Evolutionary conservation across 2,113 vertebrate species (phyloP).

Genomic region (Podilymbus podiceps): DNA sequence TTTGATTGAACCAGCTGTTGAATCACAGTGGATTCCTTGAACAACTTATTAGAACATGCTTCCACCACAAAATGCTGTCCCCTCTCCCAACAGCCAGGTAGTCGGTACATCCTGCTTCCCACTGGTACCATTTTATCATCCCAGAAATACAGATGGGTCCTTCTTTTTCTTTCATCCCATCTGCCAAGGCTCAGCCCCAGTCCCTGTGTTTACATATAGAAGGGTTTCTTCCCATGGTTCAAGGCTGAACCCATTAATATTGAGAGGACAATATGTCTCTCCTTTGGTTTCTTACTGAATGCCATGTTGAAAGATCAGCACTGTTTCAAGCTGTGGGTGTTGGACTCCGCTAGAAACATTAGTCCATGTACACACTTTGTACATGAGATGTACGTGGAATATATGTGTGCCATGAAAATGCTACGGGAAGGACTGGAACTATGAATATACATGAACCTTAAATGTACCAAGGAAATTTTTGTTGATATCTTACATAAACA

Average conservation of each 20-base stretch:
- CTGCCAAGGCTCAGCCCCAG: not conserved
- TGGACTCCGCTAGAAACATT: not conserved
- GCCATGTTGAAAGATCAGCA: not conserved
- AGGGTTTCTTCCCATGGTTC: not conserved
- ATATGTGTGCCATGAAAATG: not conserved
- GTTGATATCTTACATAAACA: not conserved
- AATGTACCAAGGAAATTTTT: not conserved
- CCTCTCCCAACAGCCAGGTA: not conserved
- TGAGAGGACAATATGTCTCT: not conserved
- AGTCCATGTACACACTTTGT: not conserved
- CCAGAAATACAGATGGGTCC: not conserved
- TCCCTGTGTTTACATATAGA: not conserved
- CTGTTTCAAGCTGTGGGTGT: not conserved
- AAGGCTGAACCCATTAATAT: not conserved
- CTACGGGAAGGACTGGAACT: not conserved
- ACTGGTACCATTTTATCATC: not conserved
- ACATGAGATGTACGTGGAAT: not conserved
- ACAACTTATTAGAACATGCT: not conserved
- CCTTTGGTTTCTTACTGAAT: not conserved
- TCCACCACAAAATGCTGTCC: fast-evolving
- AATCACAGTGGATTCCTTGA: constrained; percentile 21
- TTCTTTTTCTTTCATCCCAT: not conserved
- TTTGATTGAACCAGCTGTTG: constrained; percentile 52
- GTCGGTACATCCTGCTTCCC: not conserved
- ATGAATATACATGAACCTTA: not conserved